Evolutionary conservation across 2,797 vertebrate species (phyloP).

Genomic region (Siniperca undulata): DNA sequence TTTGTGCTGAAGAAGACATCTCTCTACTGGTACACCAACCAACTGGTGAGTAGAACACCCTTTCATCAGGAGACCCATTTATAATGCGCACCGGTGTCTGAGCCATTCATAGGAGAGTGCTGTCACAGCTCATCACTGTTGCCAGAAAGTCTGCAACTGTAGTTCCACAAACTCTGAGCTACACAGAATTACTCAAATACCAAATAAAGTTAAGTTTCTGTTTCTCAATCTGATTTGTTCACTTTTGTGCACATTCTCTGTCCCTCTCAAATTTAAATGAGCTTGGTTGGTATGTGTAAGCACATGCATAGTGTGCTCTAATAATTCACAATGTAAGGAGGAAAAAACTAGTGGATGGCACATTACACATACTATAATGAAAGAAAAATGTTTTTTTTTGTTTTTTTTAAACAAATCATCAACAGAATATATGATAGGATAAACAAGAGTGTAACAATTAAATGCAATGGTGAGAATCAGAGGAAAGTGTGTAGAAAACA

Average conservation of each 20-base stretch:
- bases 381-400: no score
- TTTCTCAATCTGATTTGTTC: background rate
- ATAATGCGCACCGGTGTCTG: background rate
- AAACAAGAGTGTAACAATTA: background rate
- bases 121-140: background rate
- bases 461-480: background rate
- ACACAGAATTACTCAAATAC: background rate
- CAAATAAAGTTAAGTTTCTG: background rate
- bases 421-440: background rate
- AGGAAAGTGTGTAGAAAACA: background rate
- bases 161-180: background rate
- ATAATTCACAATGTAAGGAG: background rate
- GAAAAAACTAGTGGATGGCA: background rate
- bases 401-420: background rate
- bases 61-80: background rate
- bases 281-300: background rate
- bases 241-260: background rate
- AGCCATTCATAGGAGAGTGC: no score
- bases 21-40: conserved; percentile 95
- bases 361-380: background rate
- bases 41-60: conserved; percentile 88
- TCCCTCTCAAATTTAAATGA: background rate
- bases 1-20: conserved; percentile 95
- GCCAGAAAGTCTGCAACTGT: background rate
- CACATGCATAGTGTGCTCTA: background rate